Evolutionary conservation across 2,797 vertebrate genomes (phyloP).

Genomic region (Harpagifer antarcticus): DNA sequence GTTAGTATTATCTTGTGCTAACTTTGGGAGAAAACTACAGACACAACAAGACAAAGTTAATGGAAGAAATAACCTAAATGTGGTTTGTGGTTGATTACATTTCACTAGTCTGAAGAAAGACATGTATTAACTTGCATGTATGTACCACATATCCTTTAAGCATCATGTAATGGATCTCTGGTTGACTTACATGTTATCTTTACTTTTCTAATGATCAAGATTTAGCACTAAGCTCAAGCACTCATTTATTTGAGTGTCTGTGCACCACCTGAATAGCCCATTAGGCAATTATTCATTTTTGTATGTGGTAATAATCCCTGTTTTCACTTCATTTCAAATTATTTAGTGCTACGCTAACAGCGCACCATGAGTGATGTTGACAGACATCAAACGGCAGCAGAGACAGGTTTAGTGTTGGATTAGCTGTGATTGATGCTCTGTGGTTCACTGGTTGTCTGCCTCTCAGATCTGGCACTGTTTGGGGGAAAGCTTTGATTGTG

Average conservation of each 20-base stretch:
- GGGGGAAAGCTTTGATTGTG: slow-evolving; percentile 69
- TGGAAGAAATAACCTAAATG: too few relatives aligned
- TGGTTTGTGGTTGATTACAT: too few relatives aligned
- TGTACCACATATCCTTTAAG: neutral
- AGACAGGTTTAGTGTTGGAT: slow-evolving; percentile 74
- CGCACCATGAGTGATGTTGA: slow-evolving; percentile 47
- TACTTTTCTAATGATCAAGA: slow-evolving; percentile 21
- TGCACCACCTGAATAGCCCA: slow-evolving; percentile 11
- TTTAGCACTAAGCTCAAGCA: slow-evolving; percentile 3
- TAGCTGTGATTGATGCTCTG: slow-evolving; percentile 73
- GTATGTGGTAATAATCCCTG: neutral
- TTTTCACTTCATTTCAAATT: slow-evolving; percentile 44
- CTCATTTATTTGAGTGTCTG: slow-evolving; percentile 9
- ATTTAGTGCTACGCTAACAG: slow-evolving; percentile 23
- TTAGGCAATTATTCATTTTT: neutral
- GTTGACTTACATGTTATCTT: slow-evolving; percentile 26
- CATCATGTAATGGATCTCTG: slow-evolving; percentile 13
- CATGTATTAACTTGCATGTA: too few relatives aligned
- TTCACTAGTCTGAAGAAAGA: too few relatives aligned
- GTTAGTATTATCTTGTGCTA: too few relatives aligned
- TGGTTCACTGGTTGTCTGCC: slow-evolving; percentile 64
- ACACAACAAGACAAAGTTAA: too few relatives aligned
- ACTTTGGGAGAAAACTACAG: too few relatives aligned
- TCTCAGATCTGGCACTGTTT: slow-evolving; percentile 67
- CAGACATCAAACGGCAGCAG: slow-evolving; percentile 68